phyloP scores from a whole-genome alignment of 2,113 vertebrate species.

The Mastomys natalensis region DNA sequence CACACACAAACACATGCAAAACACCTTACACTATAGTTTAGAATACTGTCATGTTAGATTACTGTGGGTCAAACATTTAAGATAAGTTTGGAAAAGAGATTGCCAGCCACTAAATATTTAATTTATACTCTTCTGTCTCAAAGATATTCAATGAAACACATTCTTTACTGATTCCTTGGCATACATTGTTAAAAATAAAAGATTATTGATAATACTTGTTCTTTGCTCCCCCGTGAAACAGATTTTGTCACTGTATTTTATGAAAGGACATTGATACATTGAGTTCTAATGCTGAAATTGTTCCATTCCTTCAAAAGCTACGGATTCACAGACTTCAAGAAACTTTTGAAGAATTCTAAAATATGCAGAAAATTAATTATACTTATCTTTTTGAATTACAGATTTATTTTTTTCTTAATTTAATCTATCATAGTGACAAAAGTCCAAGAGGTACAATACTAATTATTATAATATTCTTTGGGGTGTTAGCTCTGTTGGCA shows the following conservation, averaged over 20 bases:
- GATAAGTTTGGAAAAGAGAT: neutral
- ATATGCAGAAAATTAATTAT: neutral
- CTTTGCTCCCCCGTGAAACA: neutral
- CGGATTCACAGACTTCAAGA: neutral
- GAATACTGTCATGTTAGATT: neutral
- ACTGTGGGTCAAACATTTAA: neutral
- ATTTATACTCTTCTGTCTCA: neutral
- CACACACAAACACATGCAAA: too few species aligned
- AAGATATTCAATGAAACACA: neutral
- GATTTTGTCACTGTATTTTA: neutral
- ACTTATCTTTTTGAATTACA: neutral
- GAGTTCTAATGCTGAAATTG: neutral
- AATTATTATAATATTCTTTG: neutral
- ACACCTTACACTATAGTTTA: neutral
- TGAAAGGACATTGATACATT: neutral
- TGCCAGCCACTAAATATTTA: neutral
- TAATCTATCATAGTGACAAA: neutral
- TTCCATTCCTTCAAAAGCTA: neutral
- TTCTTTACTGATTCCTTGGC: neutral
- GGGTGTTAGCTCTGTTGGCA: neutral
- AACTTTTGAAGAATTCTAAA: neutral
- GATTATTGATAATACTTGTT: neutral
- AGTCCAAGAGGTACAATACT: neutral
- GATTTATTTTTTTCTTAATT: neutral
- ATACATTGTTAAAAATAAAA: neutral